Evolutionary conservation across 2,888 invertebrate species (phyloP).

Genomic region (Timandra comae): DNA sequence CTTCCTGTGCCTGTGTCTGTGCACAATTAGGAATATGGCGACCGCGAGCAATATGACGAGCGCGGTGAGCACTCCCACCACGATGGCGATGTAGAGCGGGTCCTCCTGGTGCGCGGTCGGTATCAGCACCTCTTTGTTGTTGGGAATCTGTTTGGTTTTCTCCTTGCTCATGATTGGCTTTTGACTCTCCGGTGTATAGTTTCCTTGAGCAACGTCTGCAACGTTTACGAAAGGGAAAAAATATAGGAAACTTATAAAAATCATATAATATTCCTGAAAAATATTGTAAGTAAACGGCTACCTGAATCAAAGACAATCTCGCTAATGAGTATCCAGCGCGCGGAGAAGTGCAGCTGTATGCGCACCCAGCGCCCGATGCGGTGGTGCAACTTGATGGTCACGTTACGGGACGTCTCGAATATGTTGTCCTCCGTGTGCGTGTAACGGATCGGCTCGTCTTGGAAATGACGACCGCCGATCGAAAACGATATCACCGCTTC

Average conservation of each 20-base stretch:
- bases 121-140: slow-evolving; percentile 78
- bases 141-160: slow-evolving; percentile 59
- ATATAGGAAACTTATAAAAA: too few relatives aligned
- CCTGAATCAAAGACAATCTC: slow-evolving; percentile 92
- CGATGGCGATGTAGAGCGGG: slow-evolving; percentile 84
- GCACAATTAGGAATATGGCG: slow-evolving; percentile 83
- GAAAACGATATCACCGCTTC: slow-evolving; percentile 87
- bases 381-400: slow-evolving; percentile 88
- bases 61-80: slow-evolving; percentile 85
- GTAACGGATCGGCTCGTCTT: slow-evolving; percentile 85
- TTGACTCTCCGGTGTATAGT: slow-evolving; percentile 82
- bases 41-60: slow-evolving; percentile 84
- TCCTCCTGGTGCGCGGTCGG: slow-evolving; percentile 82
- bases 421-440: slow-evolving; percentile 84
- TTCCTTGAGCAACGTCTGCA: slow-evolving; percentile 82
- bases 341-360: slow-evolving; percentile 85
- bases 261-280: too few relatives aligned
- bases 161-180: slow-evolving; percentile 72
- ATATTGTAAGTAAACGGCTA: slow-evolving; percentile 32
- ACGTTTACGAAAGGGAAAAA: too few relatives aligned
- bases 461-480: slow-evolving; percentile 86
- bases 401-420: slow-evolving; percentile 88
- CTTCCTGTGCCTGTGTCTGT: slow-evolving; percentile 83
- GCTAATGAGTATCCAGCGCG: slow-evolving; percentile 92
- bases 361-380: slow-evolving; percentile 89